These are phyloP conservation scores for Remorina albescens DNA, from an alignment of 2,797 vertebrate species.

Conservation along the genomic window DNA sequence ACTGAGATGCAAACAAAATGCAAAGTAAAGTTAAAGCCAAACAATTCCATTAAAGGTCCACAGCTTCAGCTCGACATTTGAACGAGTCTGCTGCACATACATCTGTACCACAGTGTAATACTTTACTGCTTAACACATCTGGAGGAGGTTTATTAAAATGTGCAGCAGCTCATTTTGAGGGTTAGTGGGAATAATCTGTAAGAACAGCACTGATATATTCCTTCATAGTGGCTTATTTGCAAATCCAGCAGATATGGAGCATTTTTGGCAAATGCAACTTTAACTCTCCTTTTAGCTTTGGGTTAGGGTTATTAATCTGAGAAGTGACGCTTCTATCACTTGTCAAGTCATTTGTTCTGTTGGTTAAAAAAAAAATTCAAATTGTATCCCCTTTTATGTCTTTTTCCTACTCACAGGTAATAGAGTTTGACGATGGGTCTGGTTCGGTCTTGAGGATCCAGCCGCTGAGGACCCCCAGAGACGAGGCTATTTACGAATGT, in stretches of 20 bases:
- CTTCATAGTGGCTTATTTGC: neutral
- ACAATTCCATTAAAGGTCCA: neutral
- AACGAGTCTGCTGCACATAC: neutral
- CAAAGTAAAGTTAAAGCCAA: slow-evolving; percentile 10
- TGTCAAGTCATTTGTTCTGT: neutral
- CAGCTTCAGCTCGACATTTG: neutral
- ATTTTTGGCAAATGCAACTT: neutral
- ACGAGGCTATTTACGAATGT: slow-evolving; percentile 98
- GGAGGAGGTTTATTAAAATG: neutral
- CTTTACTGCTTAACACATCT: neutral
- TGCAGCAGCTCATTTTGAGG: neutral
- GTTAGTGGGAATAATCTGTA: slow-evolving; percentile 1
- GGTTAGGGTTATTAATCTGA: too few relatives aligned
- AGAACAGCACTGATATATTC: neutral
- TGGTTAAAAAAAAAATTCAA: neutral
- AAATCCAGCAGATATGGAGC: neutral
- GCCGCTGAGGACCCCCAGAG: slow-evolving; percentile 94
- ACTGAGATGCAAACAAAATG: slow-evolving; percentile 7
- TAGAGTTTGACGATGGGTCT: slow-evolving; percentile 98
- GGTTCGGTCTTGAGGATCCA: slow-evolving; percentile 99
- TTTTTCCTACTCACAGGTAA: slow-evolving; percentile 88
- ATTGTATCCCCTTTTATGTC: neutral
- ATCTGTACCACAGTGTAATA: neutral
- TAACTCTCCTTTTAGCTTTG: neutral
- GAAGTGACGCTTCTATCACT: neutral